phyloP scores from a whole-genome alignment of 2,888 invertebrate species.

The Zhuqinia jingwanae region DNA sequence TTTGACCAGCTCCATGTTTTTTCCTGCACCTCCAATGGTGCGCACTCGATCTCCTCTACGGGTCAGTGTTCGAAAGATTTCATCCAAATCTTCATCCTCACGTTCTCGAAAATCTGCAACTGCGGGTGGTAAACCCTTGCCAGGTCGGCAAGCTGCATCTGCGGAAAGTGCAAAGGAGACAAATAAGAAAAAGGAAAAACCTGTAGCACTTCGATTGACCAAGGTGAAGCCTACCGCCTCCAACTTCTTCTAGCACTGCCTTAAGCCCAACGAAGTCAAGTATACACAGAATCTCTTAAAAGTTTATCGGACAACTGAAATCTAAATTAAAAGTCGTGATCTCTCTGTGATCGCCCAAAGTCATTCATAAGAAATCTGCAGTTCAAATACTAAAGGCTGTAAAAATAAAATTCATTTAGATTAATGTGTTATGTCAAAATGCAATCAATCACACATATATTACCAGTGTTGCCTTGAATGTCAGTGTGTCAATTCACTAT shows the following conservation, averaged over 20 bases:
- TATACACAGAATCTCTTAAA: background rate
- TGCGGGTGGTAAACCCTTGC: background rate
- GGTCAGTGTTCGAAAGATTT: background rate
- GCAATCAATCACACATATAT: too few species aligned
- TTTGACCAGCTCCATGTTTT: background rate
- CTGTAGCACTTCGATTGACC: background rate
- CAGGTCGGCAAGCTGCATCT: background rate
- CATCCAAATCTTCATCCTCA: background rate
- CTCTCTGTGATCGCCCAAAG: too few species aligned
- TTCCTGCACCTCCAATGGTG: background rate
- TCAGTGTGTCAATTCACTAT: too few species aligned
- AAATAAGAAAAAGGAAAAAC: background rate
- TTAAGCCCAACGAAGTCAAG: background rate
- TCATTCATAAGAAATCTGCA: too few species aligned
- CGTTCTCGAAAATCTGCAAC: background rate
- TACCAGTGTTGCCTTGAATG: too few species aligned
- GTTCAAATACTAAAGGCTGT: too few species aligned
- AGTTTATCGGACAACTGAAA: too few species aligned
- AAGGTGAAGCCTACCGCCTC: constrained; percentile 3
- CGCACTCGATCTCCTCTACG: background rate
- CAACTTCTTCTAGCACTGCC: background rate
- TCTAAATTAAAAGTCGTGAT: too few species aligned
- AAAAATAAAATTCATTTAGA: too few species aligned
- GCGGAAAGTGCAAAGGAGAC: too few species aligned
- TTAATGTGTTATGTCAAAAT: too few species aligned